phyloP scores from a whole-genome alignment of 2,888 invertebrate species.

The Eilema caniola region DNA sequence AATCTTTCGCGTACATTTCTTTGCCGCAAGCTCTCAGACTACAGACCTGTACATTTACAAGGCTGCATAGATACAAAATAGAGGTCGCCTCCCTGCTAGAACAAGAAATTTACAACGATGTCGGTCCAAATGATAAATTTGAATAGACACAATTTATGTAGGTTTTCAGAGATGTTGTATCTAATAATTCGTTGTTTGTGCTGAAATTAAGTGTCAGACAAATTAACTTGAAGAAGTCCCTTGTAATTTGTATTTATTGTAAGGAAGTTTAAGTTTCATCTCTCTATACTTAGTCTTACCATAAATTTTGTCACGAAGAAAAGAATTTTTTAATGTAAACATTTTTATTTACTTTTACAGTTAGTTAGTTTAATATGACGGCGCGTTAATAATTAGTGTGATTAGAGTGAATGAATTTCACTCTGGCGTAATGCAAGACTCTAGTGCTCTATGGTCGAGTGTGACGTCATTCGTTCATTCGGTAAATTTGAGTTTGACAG shows the following conservation, averaged over 20 bases:
- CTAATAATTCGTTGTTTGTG: conserved; percentile 29
- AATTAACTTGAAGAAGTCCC: conserved; percentile 21
- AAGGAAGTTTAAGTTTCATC: conserved; percentile 11
- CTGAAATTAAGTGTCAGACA: conserved; percentile 14
- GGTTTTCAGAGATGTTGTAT: conserved; percentile 28
- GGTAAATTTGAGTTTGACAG: too few species aligned
- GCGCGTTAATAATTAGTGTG: too few species aligned
- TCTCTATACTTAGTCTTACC: conserved; percentile 1
- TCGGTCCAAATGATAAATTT: conserved; percentile 35
- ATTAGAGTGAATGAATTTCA: too few species aligned
- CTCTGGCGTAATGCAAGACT: too few species aligned
- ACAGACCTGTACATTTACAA: conserved; percentile 14
- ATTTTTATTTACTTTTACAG: too few species aligned
- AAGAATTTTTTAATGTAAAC: too few species aligned
- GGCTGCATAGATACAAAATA: conserved; percentile 32
- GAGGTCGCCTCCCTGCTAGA: conserved; percentile 20
- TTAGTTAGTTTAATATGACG: too few species aligned
- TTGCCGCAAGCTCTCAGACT: conserved; percentile 12
- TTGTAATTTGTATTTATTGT: conserved; percentile 2
- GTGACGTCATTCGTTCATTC: too few species aligned
- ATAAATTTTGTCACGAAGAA: too few species aligned
- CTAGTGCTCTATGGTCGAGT: too few species aligned
- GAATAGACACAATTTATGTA: conserved; percentile 37
- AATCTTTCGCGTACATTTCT: neutral
- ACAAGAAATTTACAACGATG: conserved; percentile 37